Evolutionary conservation across 92 coral and sea anemone genomes (phyloP).

Genomic region (Porites cylindrica): DNA sequence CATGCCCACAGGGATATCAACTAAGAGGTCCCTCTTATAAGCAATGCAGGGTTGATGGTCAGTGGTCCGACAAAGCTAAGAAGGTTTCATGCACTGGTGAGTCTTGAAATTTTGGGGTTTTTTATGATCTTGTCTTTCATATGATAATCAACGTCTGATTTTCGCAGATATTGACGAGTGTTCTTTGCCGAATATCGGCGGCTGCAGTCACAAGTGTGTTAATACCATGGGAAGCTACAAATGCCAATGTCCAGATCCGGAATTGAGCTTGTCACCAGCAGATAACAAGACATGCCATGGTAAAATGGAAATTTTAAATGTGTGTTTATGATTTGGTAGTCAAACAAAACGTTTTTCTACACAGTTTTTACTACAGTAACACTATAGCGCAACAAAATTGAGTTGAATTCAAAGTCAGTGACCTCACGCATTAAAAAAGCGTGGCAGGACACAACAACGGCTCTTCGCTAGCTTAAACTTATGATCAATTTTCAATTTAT

Average conservation of each 20-base stretch:
- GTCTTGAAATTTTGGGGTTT: neutral
- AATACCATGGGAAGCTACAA: neutral
- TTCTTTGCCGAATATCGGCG: neutral
- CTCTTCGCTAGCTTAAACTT: too few relatives aligned
- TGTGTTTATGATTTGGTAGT: too few relatives aligned
- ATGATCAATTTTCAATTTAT: too few relatives aligned
- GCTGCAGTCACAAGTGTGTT: neutral
- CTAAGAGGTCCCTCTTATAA: constrained; percentile 10
- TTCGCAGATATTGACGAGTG: neutral
- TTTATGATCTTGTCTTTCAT: too few relatives aligned
- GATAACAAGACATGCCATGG: neutral
- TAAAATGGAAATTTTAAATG: too few relatives aligned
- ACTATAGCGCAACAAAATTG: too few relatives aligned
- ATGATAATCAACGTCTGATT: neutral
- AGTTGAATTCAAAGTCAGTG: too few relatives aligned
- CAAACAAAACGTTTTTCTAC: too few relatives aligned
- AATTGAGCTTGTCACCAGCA: neutral
- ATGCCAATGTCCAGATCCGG: neutral
- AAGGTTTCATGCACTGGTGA: constrained; percentile 8
- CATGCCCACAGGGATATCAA: constrained; percentile 1
- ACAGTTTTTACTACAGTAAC: too few relatives aligned
- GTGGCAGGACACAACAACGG: too few relatives aligned
- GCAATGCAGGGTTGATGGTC: constrained; percentile 20
- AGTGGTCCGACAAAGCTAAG: constrained; percentile 10
- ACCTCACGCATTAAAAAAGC: too few relatives aligned